Evolutionary conservation across 1,140 invertebrate genomes (phyloP), one percentile per base, ranked within the genome.

Genomic region (Drosophila watanabei): DNA sequence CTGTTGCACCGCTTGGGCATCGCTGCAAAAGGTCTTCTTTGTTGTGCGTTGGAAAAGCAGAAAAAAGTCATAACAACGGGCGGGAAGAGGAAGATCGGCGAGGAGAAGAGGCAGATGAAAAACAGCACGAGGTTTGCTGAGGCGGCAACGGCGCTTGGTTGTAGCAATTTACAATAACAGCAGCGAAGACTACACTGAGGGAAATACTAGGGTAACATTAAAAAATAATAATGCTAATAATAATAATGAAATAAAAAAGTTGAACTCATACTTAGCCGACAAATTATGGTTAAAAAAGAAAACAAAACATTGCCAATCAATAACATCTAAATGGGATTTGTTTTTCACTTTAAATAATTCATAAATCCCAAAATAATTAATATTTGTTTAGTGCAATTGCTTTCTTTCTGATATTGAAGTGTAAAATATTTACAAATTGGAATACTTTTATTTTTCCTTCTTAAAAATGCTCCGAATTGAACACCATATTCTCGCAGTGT

Each of bases 1-100:
- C 28, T 18, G 11, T 48, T 18, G 18, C 52, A 28, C 51, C 41
- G 56, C 39, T 49, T 49, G 60, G 61, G 33, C 49, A 56, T 70
- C 45, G 30, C 69, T 79, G 82, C 75, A 76, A 89, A 89, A 89
- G 85, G 85, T 89, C 86, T 89, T 90, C 86, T 89, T 89, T 89
- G 85, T 89, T 89, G 86, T 51, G 79, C 75, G 75, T 68, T 73
- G 82, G 68, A 73, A 72, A 73, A 73, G 68, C 63, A 59, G 60
- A 72, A 84, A 82, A 79, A 85, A 85, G n/a, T 68, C 64, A 73
- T 37, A 59, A 72, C 66, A 66, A 39, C 41, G 30, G 30, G 30
- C 58, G 28, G 24, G 45, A 58, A 65, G 72, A 28, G 39, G 56
- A 35, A 43, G 37, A 45, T 73, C 37, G 48, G 58, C 68, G 43